Base-by-base conservation (phyloP, 1,140 invertebrate genomes). In the Procambarus clarkii region DNA sequence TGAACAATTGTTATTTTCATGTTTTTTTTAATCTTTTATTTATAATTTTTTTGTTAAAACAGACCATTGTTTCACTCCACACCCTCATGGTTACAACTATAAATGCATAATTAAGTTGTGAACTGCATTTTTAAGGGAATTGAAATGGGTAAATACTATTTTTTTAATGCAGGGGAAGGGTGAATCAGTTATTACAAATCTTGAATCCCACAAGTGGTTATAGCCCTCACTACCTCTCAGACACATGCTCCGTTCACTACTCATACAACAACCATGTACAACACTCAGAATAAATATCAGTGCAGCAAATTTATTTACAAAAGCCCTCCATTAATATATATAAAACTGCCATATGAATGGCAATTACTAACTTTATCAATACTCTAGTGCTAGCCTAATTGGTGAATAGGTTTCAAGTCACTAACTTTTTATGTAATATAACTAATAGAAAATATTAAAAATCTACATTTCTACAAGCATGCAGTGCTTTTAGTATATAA, bases 381-480 rank as follows among this genome's bases (percentile, higher is more conserved):
- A 74, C n/a, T 15, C 34, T n/a, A 74, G 69, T 34, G 69, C 24
- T 74, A 69, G 11, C 11, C 21, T 11, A 74, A 74, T 54, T 54
- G n/a, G 69, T 8, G 69, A 21, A 21, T 4, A 74, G 5, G 69
- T 74, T 74, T 21, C 24, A 74, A 5, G n/a, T 74, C 69, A 74
- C 21, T 74, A 54, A 74, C n/a, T 44, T 71, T 71, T 74, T 21
- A 8, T 74, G 69, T 74, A 11, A 21, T 4, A 34, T 34, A 34
- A 34, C 5, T 24, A 74, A 34, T 34, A 74, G 11, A 21, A 69
- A 54, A 54, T 54, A 21, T 21, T 64, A 34, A 74, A 74, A 21
- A 74, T 69, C 69, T 34, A 74, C 24, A 69, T 74, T 74, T 74
- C 60, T 74, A 74, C n/a, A 34, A 24, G n/a, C 69, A 74, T 74